These are phyloP conservation scores for Microctenopoma lineatum DNA, from an alignment of 2,797 vertebrate species.

Conservation along the genomic window DNA sequence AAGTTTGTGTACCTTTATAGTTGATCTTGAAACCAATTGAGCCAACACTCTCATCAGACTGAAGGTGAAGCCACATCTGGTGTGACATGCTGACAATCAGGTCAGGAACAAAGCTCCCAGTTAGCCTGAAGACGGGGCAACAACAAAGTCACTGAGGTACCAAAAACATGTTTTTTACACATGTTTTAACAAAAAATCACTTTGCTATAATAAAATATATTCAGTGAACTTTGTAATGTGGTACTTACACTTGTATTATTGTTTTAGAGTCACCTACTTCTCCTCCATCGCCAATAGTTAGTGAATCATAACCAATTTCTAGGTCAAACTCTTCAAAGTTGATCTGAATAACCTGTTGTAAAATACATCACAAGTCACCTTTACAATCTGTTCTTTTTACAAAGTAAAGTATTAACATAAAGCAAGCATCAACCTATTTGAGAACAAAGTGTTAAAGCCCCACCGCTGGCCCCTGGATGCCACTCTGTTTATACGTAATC, in stretches of 20 bases:
- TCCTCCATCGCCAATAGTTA: slow-evolving; percentile 95
- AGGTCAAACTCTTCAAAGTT: slow-evolving; percentile 99
- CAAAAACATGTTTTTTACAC: slow-evolving; percentile 13
- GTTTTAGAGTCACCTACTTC: slow-evolving; percentile 97
- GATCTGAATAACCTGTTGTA: slow-evolving; percentile 94
- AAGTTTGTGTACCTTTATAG: slow-evolving; percentile 91
- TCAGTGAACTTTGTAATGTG: background rate
- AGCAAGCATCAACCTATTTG: background rate
- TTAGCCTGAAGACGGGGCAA: slow-evolving; percentile 83
- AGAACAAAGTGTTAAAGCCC: background rate
- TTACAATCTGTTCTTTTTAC: background rate
- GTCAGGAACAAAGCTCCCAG: slow-evolving; percentile 97
- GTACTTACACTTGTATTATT: slow-evolving; percentile 97
- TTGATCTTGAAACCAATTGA: slow-evolving; percentile 98
- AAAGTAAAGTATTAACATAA: background rate
- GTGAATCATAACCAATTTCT: slow-evolving; percentile 96
- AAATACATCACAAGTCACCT: slow-evolving; percentile 18
- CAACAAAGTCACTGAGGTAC: slow-evolving; percentile 15
- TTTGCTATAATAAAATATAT: too few relatives aligned
- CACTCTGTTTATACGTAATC: slow-evolving; percentile 2
- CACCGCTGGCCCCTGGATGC: background rate
- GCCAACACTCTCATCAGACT: slow-evolving; percentile 97
- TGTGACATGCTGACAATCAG: slow-evolving; percentile 97
- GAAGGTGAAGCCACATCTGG: slow-evolving; percentile 98
- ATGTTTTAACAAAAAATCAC: background rate